Evolutionary conservation across 1,140 invertebrate genomes (phyloP), one percentile per base, ranked within the genome.

Genomic region (Oedothorax gibbosus): DNA sequence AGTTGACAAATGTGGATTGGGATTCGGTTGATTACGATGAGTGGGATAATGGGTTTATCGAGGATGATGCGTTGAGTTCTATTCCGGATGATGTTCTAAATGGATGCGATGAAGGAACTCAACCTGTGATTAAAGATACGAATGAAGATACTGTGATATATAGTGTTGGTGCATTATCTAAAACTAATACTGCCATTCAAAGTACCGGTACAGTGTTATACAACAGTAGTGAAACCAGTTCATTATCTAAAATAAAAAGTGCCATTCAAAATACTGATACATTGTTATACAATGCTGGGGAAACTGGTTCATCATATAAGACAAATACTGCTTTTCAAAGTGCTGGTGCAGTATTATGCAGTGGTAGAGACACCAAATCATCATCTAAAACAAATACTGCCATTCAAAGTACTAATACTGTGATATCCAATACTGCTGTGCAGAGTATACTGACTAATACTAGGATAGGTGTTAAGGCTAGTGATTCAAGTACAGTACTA

Each of bases 31-130:
- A 79, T 21, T 14, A 53, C 18, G 71, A 84, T n/a, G 72, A 84
- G 53, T 84, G 71, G 72, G 81, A 84, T 21, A 84, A 84, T 57
- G 81, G 81, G 8, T 84, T 76, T 76, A 20, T 75, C 7, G 81
- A 49, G 14, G 81, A 84, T n/a, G 81, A 75, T 18, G 81, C 15
- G 11, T 49, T 84, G 50, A 84, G 81, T 68, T 21, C 20, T 12
- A 76, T 84, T 65, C 81, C 81, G 8, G 81, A 84, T 7, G 72
- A 84, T 10, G 51, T 84, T 18, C 68, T 84, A 56, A 49, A 50
- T 50, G 81, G 81, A 49, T 60, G 9, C 21, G 21, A 4, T 62
- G 12, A 62, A 18, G 57, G 18, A 62, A 35, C 2, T 35, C 35
- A 35, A 35, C 35, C 35, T 35, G 35, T 35, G 35, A 35, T 35